Base-by-base conservation (phyloP, 2,797 vertebrate genomes). In the Sebastes diploproa region DNA sequence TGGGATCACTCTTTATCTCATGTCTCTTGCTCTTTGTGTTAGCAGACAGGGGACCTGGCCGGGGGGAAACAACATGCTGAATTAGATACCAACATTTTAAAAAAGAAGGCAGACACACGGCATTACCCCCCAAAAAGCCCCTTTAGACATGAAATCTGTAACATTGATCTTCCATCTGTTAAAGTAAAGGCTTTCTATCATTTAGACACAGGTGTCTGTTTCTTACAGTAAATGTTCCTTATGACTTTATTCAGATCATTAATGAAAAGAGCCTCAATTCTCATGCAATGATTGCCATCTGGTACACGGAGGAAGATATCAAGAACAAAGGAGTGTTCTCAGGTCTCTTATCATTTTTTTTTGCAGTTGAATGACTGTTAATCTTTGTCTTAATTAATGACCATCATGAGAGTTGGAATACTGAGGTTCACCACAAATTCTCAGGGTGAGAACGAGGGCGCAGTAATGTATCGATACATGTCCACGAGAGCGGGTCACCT, bases 1-100 rank as follows among this genome's bases (percentile, higher is more conserved):
- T 98, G 84, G 97, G 97, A 80, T 98, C 97, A 84, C 97, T 98
- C 95, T 97, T 98, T 92, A 98, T 98, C 93, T 98, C 96, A 75
- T 98, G 97, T 90, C 97, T 96, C 95, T 98, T 98, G 96, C 95
- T 96, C 95, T 97, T 98, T 94, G 97, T 95, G 89, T 94, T 96
- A 93, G 96, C 94, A 90, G 96, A 95, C 85, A 97, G 95, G 72
- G 97, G 94, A 96, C 97, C 97, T 98, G 95, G 92, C 84, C 88
- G 73, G 27, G 76, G 61, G 61, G 30, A 79, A 54, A 54, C 20
- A 54, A 54, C 50, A 54, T 54, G 50, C 20, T 52, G 8, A 52
- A 11, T 54, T 77, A 86, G 55, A 78, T 10, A 32, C 4, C 3
- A 36, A 60, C 59, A 63, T 25, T 16, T 32, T 8, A 60, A 46